Evolutionary conservation across 2,888 invertebrate species (phyloP).

Genomic region (Drosophila helvetica): DNA sequence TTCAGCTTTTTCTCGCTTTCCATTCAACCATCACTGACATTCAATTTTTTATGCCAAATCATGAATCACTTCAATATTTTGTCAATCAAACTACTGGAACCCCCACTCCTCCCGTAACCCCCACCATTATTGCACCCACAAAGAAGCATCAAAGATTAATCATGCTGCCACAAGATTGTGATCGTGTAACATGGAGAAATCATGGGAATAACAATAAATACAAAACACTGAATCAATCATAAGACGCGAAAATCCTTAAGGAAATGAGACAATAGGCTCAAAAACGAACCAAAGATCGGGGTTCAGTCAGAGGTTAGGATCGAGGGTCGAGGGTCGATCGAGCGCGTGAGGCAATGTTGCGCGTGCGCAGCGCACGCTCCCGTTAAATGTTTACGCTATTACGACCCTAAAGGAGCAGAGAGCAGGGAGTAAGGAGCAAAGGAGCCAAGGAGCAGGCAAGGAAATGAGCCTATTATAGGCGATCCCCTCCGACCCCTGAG

Average conservation of each 20-base stretch:
- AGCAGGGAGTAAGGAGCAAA: constrained; percentile 21
- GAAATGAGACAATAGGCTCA: constrained; percentile 63
- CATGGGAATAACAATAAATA: constrained; percentile 57
- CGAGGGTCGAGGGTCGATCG: constrained; percentile 19
- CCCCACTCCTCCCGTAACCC: background rate
- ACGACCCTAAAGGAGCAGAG: constrained; percentile 36
- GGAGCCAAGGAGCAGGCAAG: constrained; percentile 41
- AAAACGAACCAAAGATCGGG: constrained; percentile 30
- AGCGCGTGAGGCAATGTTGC: constrained; percentile 62
- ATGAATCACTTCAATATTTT: constrained; percentile 19
- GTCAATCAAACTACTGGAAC: background rate
- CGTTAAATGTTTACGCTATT: constrained; percentile 73
- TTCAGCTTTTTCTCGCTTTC: constrained; percentile 6
- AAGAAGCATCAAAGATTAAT: constrained; percentile 36
- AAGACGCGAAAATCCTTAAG: constrained; percentile 68
- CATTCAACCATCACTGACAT: constrained; percentile 1
- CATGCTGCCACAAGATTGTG: constrained; percentile 69
- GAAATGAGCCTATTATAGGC: constrained; percentile 49
- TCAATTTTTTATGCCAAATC: constrained; percentile 41
- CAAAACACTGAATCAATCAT: constrained; percentile 70
- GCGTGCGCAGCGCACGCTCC: constrained; percentile 79
- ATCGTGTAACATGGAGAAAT: constrained; percentile 55
- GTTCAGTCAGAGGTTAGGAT: constrained; percentile 27
- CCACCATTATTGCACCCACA: constrained; percentile 42
- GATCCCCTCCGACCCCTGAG: constrained; percentile 20